phyloP scores from a whole-genome alignment of 2,888 invertebrate species.

The Nomada flava region DNA sequence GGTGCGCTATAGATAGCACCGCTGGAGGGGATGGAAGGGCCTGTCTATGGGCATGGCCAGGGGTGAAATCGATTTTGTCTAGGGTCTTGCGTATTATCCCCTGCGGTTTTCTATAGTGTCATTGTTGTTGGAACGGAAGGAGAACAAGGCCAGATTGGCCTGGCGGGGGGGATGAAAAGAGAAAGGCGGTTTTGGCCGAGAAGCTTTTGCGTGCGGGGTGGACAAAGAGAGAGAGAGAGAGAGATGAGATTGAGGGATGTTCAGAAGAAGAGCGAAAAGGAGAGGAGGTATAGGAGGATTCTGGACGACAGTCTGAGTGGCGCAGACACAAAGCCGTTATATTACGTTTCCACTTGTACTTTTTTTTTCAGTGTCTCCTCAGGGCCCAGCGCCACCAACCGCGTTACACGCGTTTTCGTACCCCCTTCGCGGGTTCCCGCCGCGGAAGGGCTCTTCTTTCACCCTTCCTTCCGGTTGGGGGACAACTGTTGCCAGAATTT shows the following conservation, averaged over 20 bases:
- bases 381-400: constrained; percentile 47
- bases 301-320: constrained; percentile 74
- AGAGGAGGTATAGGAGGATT: constrained; percentile 23
- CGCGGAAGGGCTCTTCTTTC: constrained; percentile 40
- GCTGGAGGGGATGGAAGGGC: constrained; percentile 27
- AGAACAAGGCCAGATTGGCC: constrained; percentile 29
- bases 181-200: constrained; percentile 25
- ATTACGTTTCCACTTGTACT: constrained; percentile 82
- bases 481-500: constrained; percentile 56
- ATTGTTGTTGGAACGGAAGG: constrained; percentile 77
- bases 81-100: constrained; percentile 75
- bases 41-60: constrained; percentile 61
- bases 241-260: constrained; percentile 18
- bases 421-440: constrained; percentile 34
- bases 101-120: constrained; percentile 80
- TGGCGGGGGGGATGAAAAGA: background rate
- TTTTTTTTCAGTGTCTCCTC: constrained; percentile 73
- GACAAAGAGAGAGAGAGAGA: constrained; percentile 7
- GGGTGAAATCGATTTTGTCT: constrained; percentile 80
- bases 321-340: constrained; percentile 80
- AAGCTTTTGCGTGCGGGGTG: constrained; percentile 30
- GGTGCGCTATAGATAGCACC: background rate
- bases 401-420: constrained; percentile 45
- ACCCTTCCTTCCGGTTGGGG: constrained; percentile 48
- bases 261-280: background rate